Conservation (phyloP, 37 sponge, comb jelly and placozoan species). For the Amphimedon queenslandica region DNA sequence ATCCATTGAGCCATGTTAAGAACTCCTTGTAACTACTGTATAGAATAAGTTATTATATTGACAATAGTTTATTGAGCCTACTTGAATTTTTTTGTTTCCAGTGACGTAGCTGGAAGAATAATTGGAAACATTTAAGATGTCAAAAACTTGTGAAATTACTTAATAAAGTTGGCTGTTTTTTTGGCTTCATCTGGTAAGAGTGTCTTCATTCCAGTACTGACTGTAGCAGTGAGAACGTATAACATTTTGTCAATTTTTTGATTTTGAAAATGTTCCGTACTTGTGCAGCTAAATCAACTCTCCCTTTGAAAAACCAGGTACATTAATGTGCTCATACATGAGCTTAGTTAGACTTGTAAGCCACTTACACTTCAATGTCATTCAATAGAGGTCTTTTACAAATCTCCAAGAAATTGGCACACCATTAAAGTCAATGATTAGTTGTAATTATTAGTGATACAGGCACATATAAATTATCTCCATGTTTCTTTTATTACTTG, state of each 20-base stretch:
- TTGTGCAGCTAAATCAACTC: constrained; percentile 9
- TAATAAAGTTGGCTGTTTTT: too few relatives aligned
- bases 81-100: too few relatives aligned
- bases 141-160: too few relatives aligned
- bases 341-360: neutral
- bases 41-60: too few relatives aligned
- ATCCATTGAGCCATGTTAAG: too few relatives aligned
- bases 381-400: constrained; percentile 6
- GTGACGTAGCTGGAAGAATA: too few relatives aligned
- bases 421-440: constrained; percentile 1
- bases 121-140: too few relatives aligned
- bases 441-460: too few relatives aligned
- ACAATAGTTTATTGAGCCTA: too few relatives aligned
- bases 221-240: constrained; percentile 16
- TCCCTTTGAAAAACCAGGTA: neutral
- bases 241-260: neutral
- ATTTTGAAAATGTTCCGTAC: neutral
- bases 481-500: constrained; percentile 1
- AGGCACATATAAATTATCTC: neutral
- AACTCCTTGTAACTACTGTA: too few relatives aligned
- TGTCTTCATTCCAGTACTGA: too few relatives aligned
- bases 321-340: constrained; percentile 2
- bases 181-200: too few relatives aligned
- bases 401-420: neutral
- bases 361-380: neutral